phyloP scores from a whole-genome alignment of 2,888 invertebrate species.

The Harpagoxenus sublaevis region DNA sequence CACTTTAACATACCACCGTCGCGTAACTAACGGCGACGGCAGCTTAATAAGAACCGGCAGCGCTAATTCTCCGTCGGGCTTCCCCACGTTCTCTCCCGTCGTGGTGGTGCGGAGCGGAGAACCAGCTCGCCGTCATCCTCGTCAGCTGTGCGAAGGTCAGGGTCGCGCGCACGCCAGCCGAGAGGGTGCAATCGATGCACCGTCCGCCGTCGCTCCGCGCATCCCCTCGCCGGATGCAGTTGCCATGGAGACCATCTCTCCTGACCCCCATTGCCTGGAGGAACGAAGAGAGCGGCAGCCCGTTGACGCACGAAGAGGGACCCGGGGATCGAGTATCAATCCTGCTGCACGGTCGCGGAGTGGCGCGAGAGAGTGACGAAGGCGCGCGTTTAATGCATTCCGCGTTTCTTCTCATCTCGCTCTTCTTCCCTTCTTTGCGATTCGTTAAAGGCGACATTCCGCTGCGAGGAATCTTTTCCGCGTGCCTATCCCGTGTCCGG shows the following conservation, averaged over 20 bases:
- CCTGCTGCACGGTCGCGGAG: constrained; percentile 33
- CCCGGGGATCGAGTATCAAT: constrained; percentile 52
- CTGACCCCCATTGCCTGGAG: constrained; percentile 80
- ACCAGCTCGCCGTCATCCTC: constrained; percentile 25
- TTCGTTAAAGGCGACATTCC: constrained; percentile 36
- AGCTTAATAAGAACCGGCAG: constrained; percentile 72
- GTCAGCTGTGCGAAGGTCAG: constrained; percentile 84
- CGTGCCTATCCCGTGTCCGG: constrained; percentile 17
- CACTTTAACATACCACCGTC: constrained; percentile 19
- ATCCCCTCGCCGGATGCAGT: constrained; percentile 73
- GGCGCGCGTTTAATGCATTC: constrained; percentile 23
- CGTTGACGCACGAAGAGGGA: constrained; percentile 44
- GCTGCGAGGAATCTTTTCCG: constrained; percentile 21
- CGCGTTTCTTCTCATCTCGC: neutral
- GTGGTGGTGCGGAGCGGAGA: constrained; percentile 48
- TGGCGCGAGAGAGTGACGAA: constrained; percentile 17
- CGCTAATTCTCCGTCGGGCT: constrained; percentile 67
- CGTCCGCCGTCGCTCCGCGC: constrained; percentile 56
- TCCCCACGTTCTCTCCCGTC: constrained; percentile 34
- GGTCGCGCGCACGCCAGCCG: constrained; percentile 77
- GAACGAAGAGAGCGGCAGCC: constrained; percentile 51
- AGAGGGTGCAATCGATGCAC: constrained; percentile 81
- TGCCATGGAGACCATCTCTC: constrained; percentile 81
- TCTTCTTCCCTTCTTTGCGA: constrained; percentile 15
- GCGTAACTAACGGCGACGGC: constrained; percentile 52